Evolutionary conservation across 2,797 vertebrate species (phyloP).

Genomic region (Anomalospiza imberbis): DNA sequence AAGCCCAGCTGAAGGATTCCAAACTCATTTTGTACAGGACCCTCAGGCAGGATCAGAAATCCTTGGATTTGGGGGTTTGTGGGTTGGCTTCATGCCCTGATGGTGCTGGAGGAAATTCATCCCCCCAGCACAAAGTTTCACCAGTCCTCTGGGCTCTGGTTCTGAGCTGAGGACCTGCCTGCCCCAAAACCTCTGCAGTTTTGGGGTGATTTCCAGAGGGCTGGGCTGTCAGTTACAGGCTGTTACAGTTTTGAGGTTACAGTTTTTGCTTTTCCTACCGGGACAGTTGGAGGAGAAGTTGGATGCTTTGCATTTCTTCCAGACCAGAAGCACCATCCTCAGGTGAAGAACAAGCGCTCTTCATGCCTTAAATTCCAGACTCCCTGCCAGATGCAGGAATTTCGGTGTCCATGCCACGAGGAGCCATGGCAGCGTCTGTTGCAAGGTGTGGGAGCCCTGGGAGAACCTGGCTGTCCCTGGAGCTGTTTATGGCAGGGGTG

Average conservation of each 20-base stretch:
- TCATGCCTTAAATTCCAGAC: accelerated
- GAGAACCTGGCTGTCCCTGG: neutral
- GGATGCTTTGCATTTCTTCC: neutral
- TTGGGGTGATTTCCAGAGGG: neutral
- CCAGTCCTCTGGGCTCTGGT: neutral
- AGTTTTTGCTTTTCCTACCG: neutral
- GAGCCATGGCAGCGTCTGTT: neutral
- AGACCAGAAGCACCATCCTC: neutral
- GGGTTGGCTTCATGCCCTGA: too few species aligned
- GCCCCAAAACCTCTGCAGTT: neutral
- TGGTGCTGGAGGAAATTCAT: neutral
- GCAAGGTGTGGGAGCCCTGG: neutral
- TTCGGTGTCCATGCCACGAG: neutral
- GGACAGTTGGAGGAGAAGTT: too few species aligned
- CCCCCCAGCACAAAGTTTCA: too few species aligned
- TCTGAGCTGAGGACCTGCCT: neutral
- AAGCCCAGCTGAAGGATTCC: neutral
- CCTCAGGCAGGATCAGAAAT: neutral
- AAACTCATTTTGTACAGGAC: accelerated
- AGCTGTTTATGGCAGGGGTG: accelerated
- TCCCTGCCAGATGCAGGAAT: neutral
- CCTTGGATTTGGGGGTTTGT: neutral
- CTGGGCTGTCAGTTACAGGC: neutral
- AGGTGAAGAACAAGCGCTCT: neutral
- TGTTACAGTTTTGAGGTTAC: neutral